These are phyloP conservation scores for Diabrotica balteata DNA, from an alignment of 2,888 invertebrate species.

Conservation along the genomic window DNA sequence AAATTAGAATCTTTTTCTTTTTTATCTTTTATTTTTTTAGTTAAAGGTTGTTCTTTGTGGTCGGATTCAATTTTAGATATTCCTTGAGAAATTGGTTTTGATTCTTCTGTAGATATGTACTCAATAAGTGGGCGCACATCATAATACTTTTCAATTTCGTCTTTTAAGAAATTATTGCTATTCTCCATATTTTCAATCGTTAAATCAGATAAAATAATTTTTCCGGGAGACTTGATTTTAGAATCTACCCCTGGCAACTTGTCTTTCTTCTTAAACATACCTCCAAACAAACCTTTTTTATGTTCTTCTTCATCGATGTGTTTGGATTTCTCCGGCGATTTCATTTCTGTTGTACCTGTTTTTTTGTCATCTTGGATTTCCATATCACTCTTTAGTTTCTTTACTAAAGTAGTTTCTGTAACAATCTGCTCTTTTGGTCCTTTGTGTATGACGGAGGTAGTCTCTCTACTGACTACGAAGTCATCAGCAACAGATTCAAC, in stretches of 20 bases:
- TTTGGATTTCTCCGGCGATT: conserved; percentile 31
- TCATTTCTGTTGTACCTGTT: not conserved
- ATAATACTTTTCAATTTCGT: conserved; percentile 41
- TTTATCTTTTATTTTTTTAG: conserved; percentile 25
- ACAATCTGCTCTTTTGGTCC: not conserved
- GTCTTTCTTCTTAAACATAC: conserved; percentile 37
- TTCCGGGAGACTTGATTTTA: conserved; percentile 12
- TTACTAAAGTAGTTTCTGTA: not conserved
- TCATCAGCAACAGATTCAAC: not conserved
- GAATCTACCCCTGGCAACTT: conserved; percentile 24
- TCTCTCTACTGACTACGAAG: too few relatives aligned
- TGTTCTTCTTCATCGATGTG: conserved; percentile 19
- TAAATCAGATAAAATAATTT: conserved; percentile 7
- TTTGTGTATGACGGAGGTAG: not conserved
- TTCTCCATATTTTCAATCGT: conserved; percentile 29
- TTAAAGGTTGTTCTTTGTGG: not conserved
- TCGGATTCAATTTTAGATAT: too few relatives aligned
- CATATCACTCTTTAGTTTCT: not conserved
- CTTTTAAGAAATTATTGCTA: conserved; percentile 36
- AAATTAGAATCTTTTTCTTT: conserved; percentile 31
- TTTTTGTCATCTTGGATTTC: not conserved
- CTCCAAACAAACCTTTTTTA: conserved; percentile 19
- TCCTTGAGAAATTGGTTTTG: too few relatives aligned
- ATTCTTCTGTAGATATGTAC: conserved; percentile 3
- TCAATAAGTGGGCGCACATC: conserved; percentile 37